These are phyloP conservation scores for Serinus canaria DNA, from an alignment of 2,113 vertebrate genomes.

Conservation along the genomic window DNA sequence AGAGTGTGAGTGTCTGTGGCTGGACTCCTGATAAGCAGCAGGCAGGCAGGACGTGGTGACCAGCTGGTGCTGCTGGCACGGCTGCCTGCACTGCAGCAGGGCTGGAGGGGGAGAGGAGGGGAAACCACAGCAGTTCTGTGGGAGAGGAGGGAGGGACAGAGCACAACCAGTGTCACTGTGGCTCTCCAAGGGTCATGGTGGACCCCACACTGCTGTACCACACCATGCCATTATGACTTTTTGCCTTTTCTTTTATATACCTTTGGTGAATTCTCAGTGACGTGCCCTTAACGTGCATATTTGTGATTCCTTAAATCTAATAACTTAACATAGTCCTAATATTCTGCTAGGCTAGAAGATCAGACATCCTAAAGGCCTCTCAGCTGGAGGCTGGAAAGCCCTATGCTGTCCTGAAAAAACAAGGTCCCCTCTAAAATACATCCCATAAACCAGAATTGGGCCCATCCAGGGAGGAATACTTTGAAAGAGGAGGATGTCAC, in stretches of 20 bases:
- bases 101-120: neutral
- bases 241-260: neutral
- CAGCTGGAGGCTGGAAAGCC: neutral
- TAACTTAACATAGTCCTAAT: too few relatives aligned
- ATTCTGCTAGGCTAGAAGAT: neutral
- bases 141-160: neutral
- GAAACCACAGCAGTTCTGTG: rapidly evolving
- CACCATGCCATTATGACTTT: neutral
- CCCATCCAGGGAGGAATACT: too few relatives aligned
- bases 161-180: rapidly evolving
- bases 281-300: too few relatives aligned
- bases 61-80: conserved; percentile 50
- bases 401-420: neutral
- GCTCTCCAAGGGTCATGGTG: rapidly evolving
- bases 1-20: neutral
- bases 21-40: conserved; percentile 29
- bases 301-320: neutral
- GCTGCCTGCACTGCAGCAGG: neutral
- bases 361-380: rapidly evolving
- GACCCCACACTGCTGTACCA: neutral
- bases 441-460: neutral
- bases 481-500: neutral
- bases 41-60: neutral
- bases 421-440: neutral
- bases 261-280: neutral